Base-by-base conservation (phyloP, 2,113 vertebrate species). In the Apistogramma diplotaenia region DNA sequence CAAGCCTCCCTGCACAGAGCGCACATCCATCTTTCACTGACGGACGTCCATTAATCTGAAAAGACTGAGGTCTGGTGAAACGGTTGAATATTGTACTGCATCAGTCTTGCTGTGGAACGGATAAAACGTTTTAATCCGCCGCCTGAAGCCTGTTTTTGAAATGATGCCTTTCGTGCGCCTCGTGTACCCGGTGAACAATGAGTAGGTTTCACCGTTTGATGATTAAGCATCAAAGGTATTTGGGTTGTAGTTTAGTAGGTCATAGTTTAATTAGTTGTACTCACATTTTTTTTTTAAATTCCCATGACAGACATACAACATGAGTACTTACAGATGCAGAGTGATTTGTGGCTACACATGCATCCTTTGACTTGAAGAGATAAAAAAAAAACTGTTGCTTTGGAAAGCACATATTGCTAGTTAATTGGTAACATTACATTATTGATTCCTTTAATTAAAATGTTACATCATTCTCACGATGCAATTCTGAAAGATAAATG, bases 1-100 rank as follows among this genome's bases (percentile, higher is more conserved):
- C 78, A 25, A 35, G 83, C 60, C 54, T 80, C 27, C 31, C 65
- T 43, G 70, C 76, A 27, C 70, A 3, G 37, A 83, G 15, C 60
- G 58, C 78, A 58, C 89, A 83, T 87, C 73, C 83, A 78, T 90
- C 89, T 89, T 81, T 79, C 18, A 56, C 21, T 27, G 59, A 81
- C 78, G 67, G 18, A 16, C 3, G 71, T 70, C 37, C 77, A 65
- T 82, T 79, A 29, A 76, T 87, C 74, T 81, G 35, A 12, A 72
- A 71, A 13, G 60, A 40, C 1, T 16, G 56, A 27, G 23, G 31
- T 21, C 27, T 46, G 21, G 29, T 87, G 53, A 46, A 58, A 56
- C 10, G 53, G 31, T 10, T 31, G 51, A 60, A 85, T 49, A 46
- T 88, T 57, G 29, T 11, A 78, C 46, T 43, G 57, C 43, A 9